phyloP scores from a whole-genome alignment of 2,797 vertebrate genomes.

The Hapalemur alaotrensis region DNA sequence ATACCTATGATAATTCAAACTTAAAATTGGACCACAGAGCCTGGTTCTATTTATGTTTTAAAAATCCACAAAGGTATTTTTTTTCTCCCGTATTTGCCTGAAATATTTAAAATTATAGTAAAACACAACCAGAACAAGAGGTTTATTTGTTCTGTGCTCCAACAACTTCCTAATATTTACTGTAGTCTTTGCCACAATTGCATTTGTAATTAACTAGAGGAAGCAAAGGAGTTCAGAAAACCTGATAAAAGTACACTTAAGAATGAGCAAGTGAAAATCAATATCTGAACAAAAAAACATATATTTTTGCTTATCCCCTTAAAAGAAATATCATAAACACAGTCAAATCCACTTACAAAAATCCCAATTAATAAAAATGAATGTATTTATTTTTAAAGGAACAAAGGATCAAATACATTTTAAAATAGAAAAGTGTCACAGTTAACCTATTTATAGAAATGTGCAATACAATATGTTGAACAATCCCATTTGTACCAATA shows the following conservation, averaged over 20 bases:
- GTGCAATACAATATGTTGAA: background rate
- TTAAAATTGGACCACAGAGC: background rate
- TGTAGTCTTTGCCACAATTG: background rate
- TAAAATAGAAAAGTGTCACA: background rate
- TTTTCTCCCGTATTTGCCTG: background rate
- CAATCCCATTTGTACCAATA: background rate
- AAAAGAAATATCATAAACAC: background rate
- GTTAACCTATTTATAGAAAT: background rate
- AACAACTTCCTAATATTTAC: background rate
- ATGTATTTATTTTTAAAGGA: background rate
- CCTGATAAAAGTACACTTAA: background rate
- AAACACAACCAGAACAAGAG: background rate
- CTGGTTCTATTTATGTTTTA: background rate
- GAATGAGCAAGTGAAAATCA: constrained; percentile 26
- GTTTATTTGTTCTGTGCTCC: background rate
- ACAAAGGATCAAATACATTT: background rate
- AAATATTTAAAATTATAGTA: constrained; percentile 11
- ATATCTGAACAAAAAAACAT: background rate
- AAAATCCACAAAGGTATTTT: background rate
- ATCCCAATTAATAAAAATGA: background rate
- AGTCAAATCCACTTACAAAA: constrained; percentile 15
- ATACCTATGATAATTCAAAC: constrained; percentile 35
- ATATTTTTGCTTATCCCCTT: background rate
- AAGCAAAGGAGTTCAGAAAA: background rate
- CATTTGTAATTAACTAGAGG: constrained; percentile 5